These are phyloP conservation scores for Amorpha juglandis DNA, from an alignment of 2,888 invertebrate genomes.

Conservation along the genomic window DNA sequence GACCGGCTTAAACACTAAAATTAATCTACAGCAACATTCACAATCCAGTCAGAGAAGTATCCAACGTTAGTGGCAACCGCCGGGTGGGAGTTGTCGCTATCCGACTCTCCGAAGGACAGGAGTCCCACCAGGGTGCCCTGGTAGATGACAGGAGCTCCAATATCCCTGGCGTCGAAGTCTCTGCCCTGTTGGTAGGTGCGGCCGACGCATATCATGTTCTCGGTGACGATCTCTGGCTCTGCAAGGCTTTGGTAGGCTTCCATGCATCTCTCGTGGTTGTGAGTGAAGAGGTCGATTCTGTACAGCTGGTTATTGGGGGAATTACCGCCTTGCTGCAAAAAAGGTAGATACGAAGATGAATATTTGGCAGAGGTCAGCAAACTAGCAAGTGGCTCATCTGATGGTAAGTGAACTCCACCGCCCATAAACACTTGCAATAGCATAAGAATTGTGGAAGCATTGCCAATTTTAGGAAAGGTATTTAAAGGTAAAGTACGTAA, in stretches of 20 bases:
- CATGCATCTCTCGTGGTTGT: constrained; percentile 32
- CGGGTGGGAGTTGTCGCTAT: constrained; percentile 66
- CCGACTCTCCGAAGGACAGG: constrained; percentile 75
- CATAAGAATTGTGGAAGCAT: no score
- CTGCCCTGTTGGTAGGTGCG: constrained; percentile 43
- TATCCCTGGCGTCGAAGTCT: constrained; percentile 52
- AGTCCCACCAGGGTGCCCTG: constrained; percentile 65
- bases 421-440: no score
- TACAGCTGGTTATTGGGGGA: constrained; percentile 29
- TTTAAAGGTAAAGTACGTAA: no score
- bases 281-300: constrained; percentile 33
- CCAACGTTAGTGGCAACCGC: constrained; percentile 73
- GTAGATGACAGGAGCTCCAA: constrained; percentile 69
- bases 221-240: constrained; percentile 33
- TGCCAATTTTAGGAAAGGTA: no score
- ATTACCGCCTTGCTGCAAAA: constrained; percentile 34
- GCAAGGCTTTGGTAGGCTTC: constrained; percentile 30
- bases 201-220: constrained; percentile 59
- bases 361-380: no score
- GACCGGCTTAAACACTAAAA: neutral
- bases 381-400: no score
- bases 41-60: constrained; percentile 56
- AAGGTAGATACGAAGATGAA: no score
- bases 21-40: constrained; percentile 33
- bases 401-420: no score